Evolutionary conservation across 2,797 vertebrate species (phyloP), one percentile per base, ranked within the genome.

Genomic region (Balearica regulorum): DNA sequence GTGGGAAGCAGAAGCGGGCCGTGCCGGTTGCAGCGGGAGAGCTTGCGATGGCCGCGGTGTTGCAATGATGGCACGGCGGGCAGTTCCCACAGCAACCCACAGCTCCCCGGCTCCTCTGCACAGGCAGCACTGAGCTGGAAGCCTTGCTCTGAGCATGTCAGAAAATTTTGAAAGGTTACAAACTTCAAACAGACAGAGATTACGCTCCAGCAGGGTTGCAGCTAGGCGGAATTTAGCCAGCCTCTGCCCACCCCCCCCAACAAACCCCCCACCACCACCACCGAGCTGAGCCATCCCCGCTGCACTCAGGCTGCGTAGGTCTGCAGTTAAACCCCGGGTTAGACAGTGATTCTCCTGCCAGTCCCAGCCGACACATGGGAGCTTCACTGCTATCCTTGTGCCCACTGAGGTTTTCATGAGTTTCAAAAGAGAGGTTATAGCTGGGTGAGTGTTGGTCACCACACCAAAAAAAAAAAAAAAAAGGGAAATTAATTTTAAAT

Each of bases 241-340:
- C 13, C 5, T 68, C 51, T 6, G 7, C 37, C 37, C n/a, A n/a
- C n/a, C 33, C 6, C 39, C 10, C 29, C 31, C 43, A 16, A 9
- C 4, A 51, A 43, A 43, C 35, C 70, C 18, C 18, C 3, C 31
- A n/a, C n/a, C 55, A 7, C 22, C 17, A 22, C 4, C n/a, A 4
- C 29, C 25, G 60, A 80, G 77, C 77, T 26, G 13, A 77, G 72
- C 72, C 29, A 7, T n/a, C 31, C 73, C 65, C 3, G 6, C 64
- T 68, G 73, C 24, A 3, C 37, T 49, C 37, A 26, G 46, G 24
- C 44, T 13, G 13, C 0, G 0, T 2, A 8, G 60, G 4, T 54
- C 72, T 71, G 73, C 24, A 0, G 0, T 43, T 33, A 84, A 84
- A 83, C 12, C 18, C 58, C 58, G 14, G 39, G n/a, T 49, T 43